These are phyloP conservation scores for Amiota minor DNA, from an alignment of 2,888 invertebrate genomes.

Conservation along the genomic window DNA sequence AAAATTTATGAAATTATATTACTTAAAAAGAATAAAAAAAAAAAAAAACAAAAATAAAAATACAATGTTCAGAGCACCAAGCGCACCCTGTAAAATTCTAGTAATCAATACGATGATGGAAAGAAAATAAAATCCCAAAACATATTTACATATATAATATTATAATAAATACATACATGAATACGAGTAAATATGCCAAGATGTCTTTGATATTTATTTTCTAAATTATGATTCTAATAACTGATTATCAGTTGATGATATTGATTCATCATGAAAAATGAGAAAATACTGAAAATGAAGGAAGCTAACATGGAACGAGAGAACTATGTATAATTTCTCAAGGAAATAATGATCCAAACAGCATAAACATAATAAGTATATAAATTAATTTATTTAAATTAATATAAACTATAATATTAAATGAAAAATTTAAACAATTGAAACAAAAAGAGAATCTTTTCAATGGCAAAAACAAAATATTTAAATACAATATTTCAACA, in stretches of 20 bases:
- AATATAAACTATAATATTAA: conserved; percentile 29
- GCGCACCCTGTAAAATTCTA: conserved; percentile 30
- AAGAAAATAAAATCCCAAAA: background rate
- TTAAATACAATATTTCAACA: conserved; percentile 8
- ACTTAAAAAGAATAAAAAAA: background rate
- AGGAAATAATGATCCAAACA: background rate
- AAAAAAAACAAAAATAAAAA: background rate
- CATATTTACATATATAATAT: conserved; percentile 8
- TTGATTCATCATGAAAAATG: conserved; percentile 11
- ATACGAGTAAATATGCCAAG: conserved; percentile 16
- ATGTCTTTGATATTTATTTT: conserved; percentile 25
- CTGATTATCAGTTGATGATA: too few relatives aligned
- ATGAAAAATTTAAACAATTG: conserved; percentile 22
- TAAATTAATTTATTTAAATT: conserved; percentile 4
- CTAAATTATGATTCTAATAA: conserved; percentile 11
- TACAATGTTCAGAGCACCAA: conserved; percentile 7
- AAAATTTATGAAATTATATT: background rate
- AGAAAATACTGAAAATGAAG: conserved; percentile 19
- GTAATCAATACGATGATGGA: conserved; percentile 25
- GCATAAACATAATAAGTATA: conserved; percentile 20
- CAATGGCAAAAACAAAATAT: conserved; percentile 29
- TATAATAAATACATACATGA: conserved; percentile 7
- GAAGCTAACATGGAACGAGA: conserved; percentile 24
- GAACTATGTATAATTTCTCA: background rate
- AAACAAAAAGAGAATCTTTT: background rate